These are phyloP conservation scores for Glossophaga mutica DNA, from an alignment of 2,797 vertebrate species.

Conservation along the genomic window DNA sequence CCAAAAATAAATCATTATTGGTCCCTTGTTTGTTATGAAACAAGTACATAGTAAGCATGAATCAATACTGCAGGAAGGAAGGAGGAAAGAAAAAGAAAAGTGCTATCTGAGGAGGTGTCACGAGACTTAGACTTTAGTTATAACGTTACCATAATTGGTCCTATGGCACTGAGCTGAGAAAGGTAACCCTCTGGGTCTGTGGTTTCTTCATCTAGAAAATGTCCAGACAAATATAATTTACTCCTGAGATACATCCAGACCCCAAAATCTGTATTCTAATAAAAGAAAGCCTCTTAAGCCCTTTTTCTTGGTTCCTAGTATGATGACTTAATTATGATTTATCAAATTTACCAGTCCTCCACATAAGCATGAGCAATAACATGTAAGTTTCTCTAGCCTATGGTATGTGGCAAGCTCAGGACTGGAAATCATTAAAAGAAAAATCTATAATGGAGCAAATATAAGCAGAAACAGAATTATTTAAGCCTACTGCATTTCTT, in stretches of 20 bases:
- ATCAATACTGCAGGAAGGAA: background rate
- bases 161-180: background rate
- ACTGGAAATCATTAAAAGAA: background rate
- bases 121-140: background rate
- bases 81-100: no score
- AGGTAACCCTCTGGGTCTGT: background rate
- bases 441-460: background rate
- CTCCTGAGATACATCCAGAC: conserved; percentile 27
- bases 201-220: conserved; percentile 39
- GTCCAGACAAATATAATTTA: background rate
- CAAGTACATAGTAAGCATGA: background rate
- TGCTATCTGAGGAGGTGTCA: background rate
- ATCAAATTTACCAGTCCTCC: background rate
- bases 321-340: background rate
- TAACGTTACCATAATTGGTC: background rate
- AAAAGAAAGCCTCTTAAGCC: background rate
- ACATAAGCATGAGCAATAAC: background rate
- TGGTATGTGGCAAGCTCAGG: background rate
- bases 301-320: background rate
- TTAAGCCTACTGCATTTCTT: background rate
- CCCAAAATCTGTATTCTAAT: background rate
- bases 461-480: background rate
- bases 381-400: background rate
- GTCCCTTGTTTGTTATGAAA: conserved; percentile 28
- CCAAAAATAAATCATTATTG: conserved; percentile 2